Conservation (phyloP, 2,888 invertebrate species). For the Stegophylla sp. region DNA sequence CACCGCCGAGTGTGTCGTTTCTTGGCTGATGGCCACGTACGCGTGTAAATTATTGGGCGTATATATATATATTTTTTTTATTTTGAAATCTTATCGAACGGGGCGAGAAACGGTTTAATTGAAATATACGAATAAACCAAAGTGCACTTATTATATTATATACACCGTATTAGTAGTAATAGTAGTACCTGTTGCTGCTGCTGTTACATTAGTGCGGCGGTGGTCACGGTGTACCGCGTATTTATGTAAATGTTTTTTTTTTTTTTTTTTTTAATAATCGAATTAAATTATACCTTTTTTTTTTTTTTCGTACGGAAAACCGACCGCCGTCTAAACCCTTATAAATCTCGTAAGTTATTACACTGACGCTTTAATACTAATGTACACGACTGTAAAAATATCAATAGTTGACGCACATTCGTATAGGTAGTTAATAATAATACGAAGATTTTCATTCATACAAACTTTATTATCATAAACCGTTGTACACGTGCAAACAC, state of each 20-base stretch:
- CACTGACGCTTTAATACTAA: slow-evolving; percentile 16
- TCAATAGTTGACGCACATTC: not conserved
- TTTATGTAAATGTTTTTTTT: slow-evolving; percentile 17
- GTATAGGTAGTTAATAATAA: not conserved
- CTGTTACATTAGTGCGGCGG: no score
- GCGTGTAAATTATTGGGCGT: slow-evolving; percentile 38
- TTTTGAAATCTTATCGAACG: slow-evolving; percentile 23
- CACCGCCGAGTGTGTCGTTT: slow-evolving; percentile 2
- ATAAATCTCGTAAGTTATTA: slow-evolving; percentile 7
- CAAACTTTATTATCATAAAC: not conserved
- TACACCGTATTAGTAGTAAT: no score
- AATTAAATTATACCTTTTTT: slow-evolving; percentile 32
- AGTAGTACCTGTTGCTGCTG: not conserved
- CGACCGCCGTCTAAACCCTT: not conserved
- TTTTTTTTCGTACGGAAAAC: no score
- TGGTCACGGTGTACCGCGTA: not conserved
- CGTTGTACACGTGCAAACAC: not conserved
- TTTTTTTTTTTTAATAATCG: slow-evolving; percentile 7
- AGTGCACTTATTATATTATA: slow-evolving; percentile 29
- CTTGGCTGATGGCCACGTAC: slow-evolving; percentile 35
- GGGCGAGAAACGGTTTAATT: slow-evolving; percentile 35
- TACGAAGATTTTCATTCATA: not conserved
- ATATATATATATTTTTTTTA: no score
- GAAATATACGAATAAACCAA: slow-evolving; percentile 43
- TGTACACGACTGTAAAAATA: not conserved